phyloP scores from a whole-genome alignment of 1,140 invertebrate genomes.

The Brachionus calyciflorus region DNA sequence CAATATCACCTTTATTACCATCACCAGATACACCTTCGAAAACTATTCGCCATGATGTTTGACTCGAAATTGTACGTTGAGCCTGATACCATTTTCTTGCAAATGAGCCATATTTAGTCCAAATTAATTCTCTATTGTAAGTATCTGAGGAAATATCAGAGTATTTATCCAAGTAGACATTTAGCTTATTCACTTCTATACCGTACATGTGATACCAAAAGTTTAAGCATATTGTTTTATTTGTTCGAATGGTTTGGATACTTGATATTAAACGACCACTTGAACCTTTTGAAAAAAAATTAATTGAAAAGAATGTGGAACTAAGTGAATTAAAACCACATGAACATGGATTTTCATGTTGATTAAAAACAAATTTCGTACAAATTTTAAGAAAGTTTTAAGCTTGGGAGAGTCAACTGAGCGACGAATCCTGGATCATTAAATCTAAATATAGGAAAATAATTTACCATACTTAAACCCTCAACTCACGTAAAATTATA shows the following conservation, averaged over 20 bases:
- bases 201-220: constrained; percentile 47
- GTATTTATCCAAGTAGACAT: constrained; percentile 50
- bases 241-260: neutral
- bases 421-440: too few relatives aligned
- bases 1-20: constrained; percentile 48
- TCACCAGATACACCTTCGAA: constrained; percentile 12
- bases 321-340: too few relatives aligned
- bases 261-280: constrained; percentile 2
- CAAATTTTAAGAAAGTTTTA: too few relatives aligned
- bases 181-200: constrained; percentile 50
- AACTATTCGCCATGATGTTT: neutral
- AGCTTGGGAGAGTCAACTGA: too few relatives aligned
- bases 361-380: too few relatives aligned
- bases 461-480: too few relatives aligned
- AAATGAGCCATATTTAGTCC: constrained; percentile 52
- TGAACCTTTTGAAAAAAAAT: too few relatives aligned
- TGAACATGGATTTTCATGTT: too few relatives aligned
- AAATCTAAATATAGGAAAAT: too few relatives aligned
- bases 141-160: neutral
- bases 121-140: constrained; percentile 50
- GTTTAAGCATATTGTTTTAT: neutral
- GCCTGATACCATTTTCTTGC: constrained; percentile 55
- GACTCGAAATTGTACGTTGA: constrained; percentile 49
- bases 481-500: too few relatives aligned
- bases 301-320: too few relatives aligned